Evolutionary conservation across 2,888 invertebrate species (phyloP), one percentile per base, ranked within the genome.

Genomic region (Odontothrips loti): DNA sequence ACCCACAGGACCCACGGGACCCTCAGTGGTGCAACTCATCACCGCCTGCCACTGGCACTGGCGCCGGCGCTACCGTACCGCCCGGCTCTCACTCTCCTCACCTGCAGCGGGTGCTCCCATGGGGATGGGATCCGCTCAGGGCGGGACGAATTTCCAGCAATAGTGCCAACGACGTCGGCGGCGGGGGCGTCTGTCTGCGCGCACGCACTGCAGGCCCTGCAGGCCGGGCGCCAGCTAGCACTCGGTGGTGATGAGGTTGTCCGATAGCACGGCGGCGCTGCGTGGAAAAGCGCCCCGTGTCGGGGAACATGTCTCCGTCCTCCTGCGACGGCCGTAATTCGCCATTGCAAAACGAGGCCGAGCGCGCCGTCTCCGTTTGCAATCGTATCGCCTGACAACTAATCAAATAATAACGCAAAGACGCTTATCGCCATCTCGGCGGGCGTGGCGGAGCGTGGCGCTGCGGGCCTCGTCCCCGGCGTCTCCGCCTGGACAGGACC

Each of bases 321-420:
- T 75, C 34, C 34, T 43, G 34, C 34, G n/a, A 23, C n/a, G 20
- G 20, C 68, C 27, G 68, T 75, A 75, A 75, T 75, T 75, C 68
- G 68, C 68, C 12, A 12, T 27, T 75, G 23, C 68, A 27, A 27
- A 58, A 58, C 15, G n/a, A 58, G 58, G 58, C 58, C 20, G 68
- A 75, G 58, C 58, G 58, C 20, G 20, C 1, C 51, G 51, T 12
- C 51, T 12, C 51, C 51, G 51, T 51, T 51, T 15, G 58, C n/a
- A 8, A 6, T 43, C 58, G 58, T 58, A 17, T 15, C 6, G 58
- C 17, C 68, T 75, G 68, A 75, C 68, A 27, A 75, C 68, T 75
- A 75, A 75, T 75, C 68, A 75, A 75, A 75, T 75, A 75, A 75
- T 75, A 75, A 75, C 68, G 68, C 68, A 75, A 27, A 75, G 68